Percentiles rank a stretch among this genome's conserved stretches.
These are phyloP conservation scores for Bombus affinis DNA, from an alignment of 1,140 invertebrate species.

Conservation along the genomic window DNA sequence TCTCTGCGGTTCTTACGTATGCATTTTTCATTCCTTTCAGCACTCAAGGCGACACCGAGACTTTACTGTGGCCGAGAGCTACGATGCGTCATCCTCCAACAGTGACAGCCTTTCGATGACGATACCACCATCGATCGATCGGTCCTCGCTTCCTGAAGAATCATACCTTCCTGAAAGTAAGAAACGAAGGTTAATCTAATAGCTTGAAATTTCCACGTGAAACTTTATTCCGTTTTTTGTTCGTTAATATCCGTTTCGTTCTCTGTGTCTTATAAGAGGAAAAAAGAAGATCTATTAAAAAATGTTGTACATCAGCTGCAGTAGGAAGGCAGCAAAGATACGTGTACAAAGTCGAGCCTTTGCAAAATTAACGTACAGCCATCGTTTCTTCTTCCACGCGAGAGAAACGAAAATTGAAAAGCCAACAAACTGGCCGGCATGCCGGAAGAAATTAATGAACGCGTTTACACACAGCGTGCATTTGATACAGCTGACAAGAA, in stretches of 20 bases:
- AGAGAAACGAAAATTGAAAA: conserved; percentile 18
- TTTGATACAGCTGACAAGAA: conserved; percentile 7
- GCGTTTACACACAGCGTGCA: conserved; percentile 29
- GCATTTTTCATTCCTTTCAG: conserved; percentile 66
- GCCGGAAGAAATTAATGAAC: conserved; percentile 53
- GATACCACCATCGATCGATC: conserved; percentile 38
- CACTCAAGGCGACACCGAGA: conserved; percentile 71
- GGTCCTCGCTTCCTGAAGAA: conserved; percentile 7
- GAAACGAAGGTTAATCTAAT: neutral
- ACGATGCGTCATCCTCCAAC: conserved; percentile 44
- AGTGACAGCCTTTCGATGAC: conserved; percentile 34
- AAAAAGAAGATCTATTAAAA: neutral
- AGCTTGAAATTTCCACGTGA: neutral
- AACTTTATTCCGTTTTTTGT: neutral
- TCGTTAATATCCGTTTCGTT: neutral
- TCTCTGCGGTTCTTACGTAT: conserved; percentile 38
- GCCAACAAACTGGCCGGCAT: conserved; percentile 16
- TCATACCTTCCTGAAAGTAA: conserved; percentile 36
- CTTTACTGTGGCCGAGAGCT: conserved; percentile 59
- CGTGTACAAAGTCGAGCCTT: neutral
- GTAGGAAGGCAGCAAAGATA: neutral
- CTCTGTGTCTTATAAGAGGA: neutral
- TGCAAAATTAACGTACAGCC: neutral
- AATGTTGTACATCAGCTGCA: neutral
- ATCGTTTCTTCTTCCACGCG: neutral